These are phyloP conservation scores for Plutomurus gul DNA, from an alignment of 1,140 invertebrate genomes.

Conservation along the genomic window DNA sequence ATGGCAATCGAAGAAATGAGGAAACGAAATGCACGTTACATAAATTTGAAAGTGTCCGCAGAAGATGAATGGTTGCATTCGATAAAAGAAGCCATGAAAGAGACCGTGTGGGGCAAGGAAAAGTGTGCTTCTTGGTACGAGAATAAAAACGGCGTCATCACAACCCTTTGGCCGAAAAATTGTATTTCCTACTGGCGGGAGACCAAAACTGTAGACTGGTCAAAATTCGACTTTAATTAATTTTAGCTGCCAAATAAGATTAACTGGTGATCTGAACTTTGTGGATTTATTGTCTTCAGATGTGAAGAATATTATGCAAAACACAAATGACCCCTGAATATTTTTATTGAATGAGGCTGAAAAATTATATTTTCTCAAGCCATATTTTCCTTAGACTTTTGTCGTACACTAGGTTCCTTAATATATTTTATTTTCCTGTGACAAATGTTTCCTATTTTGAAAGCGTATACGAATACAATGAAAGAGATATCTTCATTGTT, in stretches of 20 bases:
- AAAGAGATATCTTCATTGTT: too few species aligned
- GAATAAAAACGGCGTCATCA: background rate
- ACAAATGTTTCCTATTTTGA: too few species aligned
- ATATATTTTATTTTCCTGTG: too few species aligned
- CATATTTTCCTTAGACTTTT: too few species aligned
- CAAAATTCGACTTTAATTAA: background rate
- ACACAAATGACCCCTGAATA: too few species aligned
- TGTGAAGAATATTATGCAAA: too few species aligned
- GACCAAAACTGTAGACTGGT: background rate
- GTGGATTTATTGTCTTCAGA: too few species aligned
- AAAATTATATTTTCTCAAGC: too few species aligned
- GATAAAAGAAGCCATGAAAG: conserved; percentile 19
- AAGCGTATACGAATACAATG: too few species aligned
- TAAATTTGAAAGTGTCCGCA: background rate
- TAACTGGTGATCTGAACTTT: too few species aligned
- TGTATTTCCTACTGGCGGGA: background rate
- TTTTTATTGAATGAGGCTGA: too few species aligned
- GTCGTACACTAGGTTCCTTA: too few species aligned
- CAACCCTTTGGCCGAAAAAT: background rate
- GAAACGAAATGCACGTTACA: background rate
- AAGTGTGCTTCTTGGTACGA: conserved; percentile 32
- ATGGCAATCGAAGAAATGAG: conserved; percentile 39
- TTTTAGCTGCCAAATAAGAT: background rate
- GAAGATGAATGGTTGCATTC: conserved; percentile 27
- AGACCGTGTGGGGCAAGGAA: conserved; percentile 33